Evolutionary conservation across 2,113 vertebrate species (phyloP).

Genomic region (Bos taurus): ARS-UCD2.0 NC_037331.1:100964001-100964500

Average conservation of each 20-base stretch:
- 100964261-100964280: too few relatives aligned
- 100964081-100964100: not conserved
- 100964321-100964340: not conserved
- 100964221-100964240: not conserved
- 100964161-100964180: not conserved
- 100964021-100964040: not conserved
- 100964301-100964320: not conserved
- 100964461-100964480: not conserved
- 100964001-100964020: not conserved
- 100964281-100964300: not conserved
- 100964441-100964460: not conserved
- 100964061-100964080: slow-evolving; percentile 35
- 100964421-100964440: not conserved
- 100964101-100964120: not conserved
- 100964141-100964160: not conserved
- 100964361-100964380: not conserved
- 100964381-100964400: not conserved
- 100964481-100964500: not conserved
- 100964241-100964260: not conserved
- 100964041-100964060: not conserved
- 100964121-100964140: not conserved
- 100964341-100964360: not conserved
- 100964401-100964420: not conserved
- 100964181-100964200: not conserved
- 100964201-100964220: not conserved